Evolutionary conservation across 2,888 invertebrate species (phyloP).

Genomic region (Phortica magna): DNA sequence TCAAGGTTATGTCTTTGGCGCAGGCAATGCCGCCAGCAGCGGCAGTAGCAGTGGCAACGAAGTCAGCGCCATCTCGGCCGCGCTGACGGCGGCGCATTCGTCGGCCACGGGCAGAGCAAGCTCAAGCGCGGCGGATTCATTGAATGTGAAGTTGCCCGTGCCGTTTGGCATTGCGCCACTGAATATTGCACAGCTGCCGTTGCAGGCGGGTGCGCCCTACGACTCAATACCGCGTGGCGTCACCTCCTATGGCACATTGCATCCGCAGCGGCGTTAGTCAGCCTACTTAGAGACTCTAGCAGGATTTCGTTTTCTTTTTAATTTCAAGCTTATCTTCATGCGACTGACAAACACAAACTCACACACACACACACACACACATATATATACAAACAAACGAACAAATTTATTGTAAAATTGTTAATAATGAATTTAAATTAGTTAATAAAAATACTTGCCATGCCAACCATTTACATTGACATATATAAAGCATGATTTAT

Average conservation of each 20-base stretch:
- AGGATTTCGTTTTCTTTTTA: background rate
- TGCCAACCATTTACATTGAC: constrained; percentile 16
- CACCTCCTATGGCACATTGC: constrained; percentile 71
- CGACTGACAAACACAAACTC: constrained; percentile 16
- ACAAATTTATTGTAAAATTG: background rate
- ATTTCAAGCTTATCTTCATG: background rate
- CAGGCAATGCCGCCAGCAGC: constrained; percentile 28
- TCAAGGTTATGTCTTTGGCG: constrained; percentile 66
- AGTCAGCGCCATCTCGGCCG: constrained; percentile 40
- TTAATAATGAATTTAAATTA: constrained; percentile 10
- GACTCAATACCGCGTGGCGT: constrained; percentile 62
- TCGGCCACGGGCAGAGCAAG: constrained; percentile 47
- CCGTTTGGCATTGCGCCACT: constrained; percentile 69
- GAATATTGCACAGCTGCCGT: constrained; percentile 67
- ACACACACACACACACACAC: background rate
- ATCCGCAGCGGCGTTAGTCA: constrained; percentile 63
- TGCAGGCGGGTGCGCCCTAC: constrained; percentile 72
- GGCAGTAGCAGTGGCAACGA: background rate
- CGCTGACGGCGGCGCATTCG: constrained; percentile 30
- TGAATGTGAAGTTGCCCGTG: constrained; percentile 70
- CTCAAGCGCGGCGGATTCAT: constrained; percentile 52
- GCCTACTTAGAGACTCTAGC: too few relatives aligned
- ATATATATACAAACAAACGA: background rate
- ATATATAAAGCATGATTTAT: constrained; percentile 10
- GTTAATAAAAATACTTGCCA: constrained; percentile 29